Evolutionary conservation across 2,888 invertebrate genomes (phyloP).

Genomic region (Augochlorella aurata): DNA sequence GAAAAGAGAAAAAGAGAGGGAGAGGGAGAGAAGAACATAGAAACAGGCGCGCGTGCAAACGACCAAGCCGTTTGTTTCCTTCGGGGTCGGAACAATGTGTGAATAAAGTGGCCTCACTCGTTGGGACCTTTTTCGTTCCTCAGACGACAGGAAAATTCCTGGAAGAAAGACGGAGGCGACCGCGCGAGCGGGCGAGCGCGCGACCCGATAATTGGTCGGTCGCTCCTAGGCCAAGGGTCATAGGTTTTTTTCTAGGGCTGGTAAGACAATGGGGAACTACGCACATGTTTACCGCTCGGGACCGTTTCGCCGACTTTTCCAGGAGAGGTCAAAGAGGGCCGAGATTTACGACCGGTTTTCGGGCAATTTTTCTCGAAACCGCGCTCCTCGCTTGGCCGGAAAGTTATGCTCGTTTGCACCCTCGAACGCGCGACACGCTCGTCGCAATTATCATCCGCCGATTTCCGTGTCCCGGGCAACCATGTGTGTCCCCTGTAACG

Average conservation of each 20-base stretch:
- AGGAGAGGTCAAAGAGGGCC: background rate
- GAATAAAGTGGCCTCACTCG: conserved; percentile 27
- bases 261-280: conserved; percentile 52
- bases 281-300: conserved; percentile 36
- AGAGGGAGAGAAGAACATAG: background rate
- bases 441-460: background rate
- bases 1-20: background rate
- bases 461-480: background rate
- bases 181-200: background rate
- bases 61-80: conserved; percentile 32
- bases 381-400: background rate
- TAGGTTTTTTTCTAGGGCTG: conserved; percentile 18
- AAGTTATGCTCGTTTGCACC: background rate
- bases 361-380: conserved; percentile 34
- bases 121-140: conserved; percentile 10
- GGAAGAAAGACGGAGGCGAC: conserved; percentile 37
- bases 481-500: background rate
- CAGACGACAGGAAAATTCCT: conserved; percentile 40
- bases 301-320: conserved; percentile 40
- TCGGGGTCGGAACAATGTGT: conserved; percentile 45
- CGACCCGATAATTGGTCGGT: conserved; percentile 36
- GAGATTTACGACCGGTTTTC: conserved; percentile 50
- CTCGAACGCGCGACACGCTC: background rate
- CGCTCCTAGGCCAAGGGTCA: conserved; percentile 35
- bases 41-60: conserved; percentile 25